A percentile compares a stretch with the other conserved stretches of the same genome.
Conservation (phyloP, 2,888 invertebrate genomes). For the Onchidella celtica region DNA sequence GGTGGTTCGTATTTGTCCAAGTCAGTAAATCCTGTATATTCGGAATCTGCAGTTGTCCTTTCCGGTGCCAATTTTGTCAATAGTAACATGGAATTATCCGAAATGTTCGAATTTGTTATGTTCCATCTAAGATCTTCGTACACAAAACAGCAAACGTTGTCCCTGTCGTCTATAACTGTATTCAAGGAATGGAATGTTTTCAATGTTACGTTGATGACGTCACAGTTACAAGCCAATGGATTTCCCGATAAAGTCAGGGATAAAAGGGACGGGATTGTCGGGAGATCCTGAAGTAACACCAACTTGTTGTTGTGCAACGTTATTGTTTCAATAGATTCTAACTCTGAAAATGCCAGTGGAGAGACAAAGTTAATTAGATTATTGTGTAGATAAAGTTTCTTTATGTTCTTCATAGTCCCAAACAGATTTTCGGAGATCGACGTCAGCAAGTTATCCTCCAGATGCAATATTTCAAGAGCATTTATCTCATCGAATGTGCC, state of each 20-base stretch:
- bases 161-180: not conserved
- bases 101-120: no score
- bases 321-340: constrained; percentile 50
- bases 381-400: constrained; percentile 54
- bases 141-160: constrained; percentile 5
- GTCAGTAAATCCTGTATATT: no score
- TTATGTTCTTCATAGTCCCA: constrained; percentile 52
- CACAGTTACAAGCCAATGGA: constrained; percentile 59
- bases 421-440: constrained; percentile 50
- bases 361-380: constrained; percentile 55
- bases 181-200: not conserved
- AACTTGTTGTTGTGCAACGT: constrained; percentile 57
- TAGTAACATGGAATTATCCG: no score
- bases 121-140: not conserved
- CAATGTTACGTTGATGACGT: constrained; percentile 8
- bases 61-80: not conserved
- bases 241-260: constrained; percentile 46
- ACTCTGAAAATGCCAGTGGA: constrained; percentile 51
- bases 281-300: constrained; percentile 17
- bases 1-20: no score
- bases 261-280: not conserved
- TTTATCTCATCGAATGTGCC: constrained; percentile 29
- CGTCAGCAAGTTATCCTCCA: constrained; percentile 53
- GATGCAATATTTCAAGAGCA: constrained; percentile 42
- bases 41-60: no score